These are phyloP conservation scores for Drosophila sproati DNA, from an alignment of 1,140 invertebrate genomes.

Conservation along the genomic window DNA sequence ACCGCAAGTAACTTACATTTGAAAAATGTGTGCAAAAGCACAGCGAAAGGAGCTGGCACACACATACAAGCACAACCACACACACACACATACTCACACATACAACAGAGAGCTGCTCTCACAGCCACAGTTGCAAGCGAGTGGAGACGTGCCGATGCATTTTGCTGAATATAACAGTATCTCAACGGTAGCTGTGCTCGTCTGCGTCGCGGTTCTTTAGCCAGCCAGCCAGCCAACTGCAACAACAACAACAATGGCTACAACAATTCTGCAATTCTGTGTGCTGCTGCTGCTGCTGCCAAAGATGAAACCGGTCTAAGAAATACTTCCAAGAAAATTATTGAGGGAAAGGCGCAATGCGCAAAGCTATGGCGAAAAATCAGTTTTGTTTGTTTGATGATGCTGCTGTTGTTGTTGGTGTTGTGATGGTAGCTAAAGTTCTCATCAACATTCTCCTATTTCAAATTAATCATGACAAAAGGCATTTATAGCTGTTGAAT, in stretches of 20 bases:
- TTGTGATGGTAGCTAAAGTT: conserved; percentile 56
- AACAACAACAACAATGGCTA: conserved; percentile 7
- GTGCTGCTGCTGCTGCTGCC: conserved; percentile 36
- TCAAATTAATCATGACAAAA: conserved; percentile 42
- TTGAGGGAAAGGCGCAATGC: conserved; percentile 76
- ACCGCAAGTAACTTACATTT: conserved; percentile 85
- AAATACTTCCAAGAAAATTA: conserved; percentile 83
- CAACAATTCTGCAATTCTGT: conserved; percentile 52
- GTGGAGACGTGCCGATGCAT: conserved; percentile 58
- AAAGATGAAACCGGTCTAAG: conserved; percentile 81
- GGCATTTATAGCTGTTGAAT: conserved; percentile 49
- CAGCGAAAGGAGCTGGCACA: conserved; percentile 75
- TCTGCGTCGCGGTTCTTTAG: conserved; percentile 66
- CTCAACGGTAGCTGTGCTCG: conserved; percentile 59
- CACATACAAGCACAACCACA: conserved; percentile 49
- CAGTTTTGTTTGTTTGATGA: conserved; percentile 39
- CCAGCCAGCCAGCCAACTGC: conserved; percentile 24
- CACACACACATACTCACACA: conserved; percentile 10
- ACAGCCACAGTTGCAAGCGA: conserved; percentile 27
- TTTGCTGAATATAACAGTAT: conserved; percentile 79
- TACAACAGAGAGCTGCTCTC: conserved; percentile 23
- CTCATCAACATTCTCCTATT: conserved; percentile 66
- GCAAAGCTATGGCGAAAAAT: conserved; percentile 35
- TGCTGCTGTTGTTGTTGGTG: conserved; percentile 3
- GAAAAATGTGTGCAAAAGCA: conserved; percentile 84